Conservation (phyloP, 92 coral and sea anemone species). For the Umimayanthus kanabou region DNA sequence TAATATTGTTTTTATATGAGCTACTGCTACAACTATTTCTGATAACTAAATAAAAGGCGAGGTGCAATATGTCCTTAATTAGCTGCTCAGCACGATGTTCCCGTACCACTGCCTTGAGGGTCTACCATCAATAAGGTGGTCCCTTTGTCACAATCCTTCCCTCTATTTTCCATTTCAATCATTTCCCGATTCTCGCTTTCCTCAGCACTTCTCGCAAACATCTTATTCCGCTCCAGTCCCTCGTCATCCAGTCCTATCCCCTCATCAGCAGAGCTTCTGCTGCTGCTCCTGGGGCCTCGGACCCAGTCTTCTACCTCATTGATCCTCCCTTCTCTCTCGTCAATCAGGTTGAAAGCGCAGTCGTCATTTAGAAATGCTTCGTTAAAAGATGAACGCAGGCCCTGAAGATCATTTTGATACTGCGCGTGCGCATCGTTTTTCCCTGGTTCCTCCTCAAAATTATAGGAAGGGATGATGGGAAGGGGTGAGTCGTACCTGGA, state of each 20-base stretch:
- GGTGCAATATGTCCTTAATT: background rate
- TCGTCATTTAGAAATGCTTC: slow-evolving; percentile 19
- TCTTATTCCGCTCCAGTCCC: background rate
- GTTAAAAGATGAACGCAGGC: background rate
- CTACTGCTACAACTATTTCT: no score
- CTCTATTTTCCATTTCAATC: background rate
- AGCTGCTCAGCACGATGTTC: background rate
- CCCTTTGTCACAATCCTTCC: slow-evolving; percentile 12
- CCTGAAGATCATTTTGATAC: background rate
- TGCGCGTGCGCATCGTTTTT: background rate
- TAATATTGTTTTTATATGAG: no score
- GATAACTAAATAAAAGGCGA: no score
- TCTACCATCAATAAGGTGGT: background rate
- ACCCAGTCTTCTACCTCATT: slow-evolving; percentile 12
- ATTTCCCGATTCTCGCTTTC: background rate
- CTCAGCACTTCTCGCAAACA: background rate
- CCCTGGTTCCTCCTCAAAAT: slow-evolving; percentile 3
- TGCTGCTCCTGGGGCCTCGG: background rate
- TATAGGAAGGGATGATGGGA: background rate
- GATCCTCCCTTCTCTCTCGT: slow-evolving; percentile 14
- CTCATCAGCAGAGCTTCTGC: slow-evolving; percentile 27
- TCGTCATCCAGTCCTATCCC: slow-evolving; percentile 36
- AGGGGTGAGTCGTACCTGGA: slow-evolving; percentile 25
- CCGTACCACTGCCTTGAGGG: background rate
- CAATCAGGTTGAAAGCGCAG: slow-evolving; percentile 11